These are phyloP conservation scores for Monochamus alternatus DNA, from an alignment of 2,888 invertebrate species.

Conservation along the genomic window DNA sequence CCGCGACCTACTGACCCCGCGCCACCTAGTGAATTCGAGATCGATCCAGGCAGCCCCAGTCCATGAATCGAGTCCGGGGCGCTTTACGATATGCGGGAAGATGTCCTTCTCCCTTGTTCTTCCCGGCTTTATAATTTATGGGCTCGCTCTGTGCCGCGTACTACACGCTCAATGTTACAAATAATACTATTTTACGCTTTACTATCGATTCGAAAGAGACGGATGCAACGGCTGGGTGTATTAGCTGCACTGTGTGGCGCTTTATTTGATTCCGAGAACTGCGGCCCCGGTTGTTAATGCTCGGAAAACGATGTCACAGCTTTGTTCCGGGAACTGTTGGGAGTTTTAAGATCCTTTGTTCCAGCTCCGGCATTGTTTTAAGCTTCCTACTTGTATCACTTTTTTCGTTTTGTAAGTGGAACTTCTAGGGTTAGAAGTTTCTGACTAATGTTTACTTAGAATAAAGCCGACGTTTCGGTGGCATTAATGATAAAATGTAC, in stretches of 20 bases:
- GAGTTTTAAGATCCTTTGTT: conserved; percentile 30
- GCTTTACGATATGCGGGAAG: conserved; percentile 21
- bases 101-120: conserved; percentile 27
- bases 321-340: conserved; percentile 27
- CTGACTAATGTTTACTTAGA: too few relatives aligned
- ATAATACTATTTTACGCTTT: conserved; percentile 47
- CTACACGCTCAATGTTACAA: conserved; percentile 48
- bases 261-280: conserved; percentile 29
- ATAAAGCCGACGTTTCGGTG: too few relatives aligned
- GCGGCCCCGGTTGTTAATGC: conserved; percentile 13
- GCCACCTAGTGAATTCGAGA: conserved; percentile 23
- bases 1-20: conserved; percentile 37
- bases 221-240: conserved; percentile 16
- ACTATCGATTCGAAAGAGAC: conserved; percentile 34
- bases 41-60: conserved; percentile 34
- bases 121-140: conserved; percentile 33
- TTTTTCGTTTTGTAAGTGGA: too few relatives aligned
- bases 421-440: too few relatives aligned
- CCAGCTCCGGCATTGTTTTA: conserved; percentile 7
- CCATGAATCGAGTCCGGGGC: conserved; percentile 37
- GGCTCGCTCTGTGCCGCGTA: conserved; percentile 39
- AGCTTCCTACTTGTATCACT: neutral
- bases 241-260: conserved; percentile 14
- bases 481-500: too few relatives aligned
- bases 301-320: conserved; percentile 26